Evolutionary conservation across 1,140 invertebrate species (phyloP), one percentile per base, ranked within the genome.

Genomic region (Octopus sinensis): DNA sequence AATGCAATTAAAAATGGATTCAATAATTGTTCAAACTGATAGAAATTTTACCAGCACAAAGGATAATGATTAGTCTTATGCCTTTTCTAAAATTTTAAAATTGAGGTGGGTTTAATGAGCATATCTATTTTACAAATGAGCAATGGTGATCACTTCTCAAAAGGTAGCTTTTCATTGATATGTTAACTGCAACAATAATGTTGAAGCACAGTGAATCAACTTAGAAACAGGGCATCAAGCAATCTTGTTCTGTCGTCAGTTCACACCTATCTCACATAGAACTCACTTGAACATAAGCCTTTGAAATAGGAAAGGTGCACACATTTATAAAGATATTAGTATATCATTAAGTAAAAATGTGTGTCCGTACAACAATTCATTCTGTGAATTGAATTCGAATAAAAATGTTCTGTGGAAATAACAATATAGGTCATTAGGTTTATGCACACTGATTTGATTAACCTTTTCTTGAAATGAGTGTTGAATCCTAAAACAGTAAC

Each of bases 271-370:
- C 76, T 77, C 76, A 77, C 76, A 77, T 53, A 77, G 76, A 43
- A 13, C 76, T 77, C 52, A 77, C 76, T 12, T 51, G 30, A 77
- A 77, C 76, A 77, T 51, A 52, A 77, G 52, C 76, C 76, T 77
- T 76, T 77, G 13, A 23, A 77, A 9, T 43, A 17, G 54, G 80
- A 76, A 81, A 81, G 77, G 75, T 81, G 80, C 80, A 81, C 80
- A 81, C 80, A 77, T 81, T 81, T 81, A 81, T 81, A 77, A 54
- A 81, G 75, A 81, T 81, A 81, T 52, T 62, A 81, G 52, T 30
- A 81, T 80, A 80, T 52, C 79, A 73, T 80, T 68, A 62, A 54
- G 54, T 54, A 51, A 30, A 76, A 77, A 81, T 76, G 73, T 77
- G 80, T 53, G 73, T 77, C 76, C 56, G 54, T 81, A 81, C 73